Evolutionary conservation across 2,797 vertebrate genomes (phyloP).

Genomic region (Sebastiscus albofasciatus): DNA sequence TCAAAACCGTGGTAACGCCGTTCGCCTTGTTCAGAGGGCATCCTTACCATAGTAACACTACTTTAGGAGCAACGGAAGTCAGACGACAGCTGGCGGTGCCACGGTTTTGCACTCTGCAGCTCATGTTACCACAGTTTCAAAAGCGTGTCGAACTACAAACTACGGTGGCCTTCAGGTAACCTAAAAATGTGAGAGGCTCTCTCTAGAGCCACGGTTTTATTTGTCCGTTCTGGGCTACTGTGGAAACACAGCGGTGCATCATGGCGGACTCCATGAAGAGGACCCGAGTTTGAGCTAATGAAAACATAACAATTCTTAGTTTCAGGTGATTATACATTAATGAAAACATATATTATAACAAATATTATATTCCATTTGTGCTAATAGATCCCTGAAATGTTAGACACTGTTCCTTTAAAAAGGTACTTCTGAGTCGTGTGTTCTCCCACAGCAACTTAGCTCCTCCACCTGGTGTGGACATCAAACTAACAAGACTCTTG

Average conservation of each 20-base stretch:
- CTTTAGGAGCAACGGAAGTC: not conserved
- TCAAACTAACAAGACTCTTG: not conserved
- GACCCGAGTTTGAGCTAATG: not conserved
- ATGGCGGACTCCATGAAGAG: not conserved
- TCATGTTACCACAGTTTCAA: not conserved
- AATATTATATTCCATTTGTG: not conserved
- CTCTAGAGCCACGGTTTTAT: not conserved
- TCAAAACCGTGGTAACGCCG: not conserved
- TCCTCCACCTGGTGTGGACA: not conserved
- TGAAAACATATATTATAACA: not conserved
- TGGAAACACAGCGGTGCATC: not conserved
- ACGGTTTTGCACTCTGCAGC: not conserved
- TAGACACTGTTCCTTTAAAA: not conserved
- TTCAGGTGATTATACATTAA: no score
- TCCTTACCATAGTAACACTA: not conserved
- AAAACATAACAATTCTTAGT: no score
- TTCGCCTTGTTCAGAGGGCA: not conserved
- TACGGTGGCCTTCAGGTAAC: not conserved
- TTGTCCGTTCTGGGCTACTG: not conserved
- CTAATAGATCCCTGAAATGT: not conserved
- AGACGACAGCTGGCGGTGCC: not conserved
- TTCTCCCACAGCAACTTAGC: not conserved
- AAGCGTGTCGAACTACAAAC: not conserved
- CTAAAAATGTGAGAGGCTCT: not conserved
- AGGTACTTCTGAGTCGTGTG: not conserved